Evolutionary conservation across 2,888 invertebrate species (phyloP), one percentile per base, ranked within the genome.

Genomic region (Yponomeuta evonymella): DNA sequence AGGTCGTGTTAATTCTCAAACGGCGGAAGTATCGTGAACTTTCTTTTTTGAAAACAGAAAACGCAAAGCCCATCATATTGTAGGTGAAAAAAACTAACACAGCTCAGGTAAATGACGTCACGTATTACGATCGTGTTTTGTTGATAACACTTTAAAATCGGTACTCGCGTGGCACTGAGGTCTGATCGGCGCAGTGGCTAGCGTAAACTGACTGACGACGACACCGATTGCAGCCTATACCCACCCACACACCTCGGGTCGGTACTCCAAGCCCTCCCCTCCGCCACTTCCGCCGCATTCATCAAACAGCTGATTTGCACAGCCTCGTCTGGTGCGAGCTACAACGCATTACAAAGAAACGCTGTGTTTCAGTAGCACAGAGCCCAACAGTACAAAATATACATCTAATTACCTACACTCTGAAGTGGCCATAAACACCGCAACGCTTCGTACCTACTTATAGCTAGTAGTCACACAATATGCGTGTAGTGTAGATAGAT

Each of bases 21-120:
- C 15, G 51, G 51, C 51, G 33, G 33, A 15, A 58, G 15, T 72
- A 71, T 71, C 69, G 73, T 67, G 51, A 65, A 70, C 74, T 63
- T 71, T 58, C 51, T 58, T 33, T 58, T 58, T 58, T 15, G 15
- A 58, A 58, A 1, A 58, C 12, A 15, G 12, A 0, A 58, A 58
- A 58, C 51, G 3, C 15, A 58, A 58, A 15, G 5, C 51, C 12
- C 1, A 58, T 15, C 62, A 51, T 30, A 30, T 51, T 69, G 15
- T 58, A 58, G 3, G 30, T 30, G 23, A 69, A 15, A 3, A 12
- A 3, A 12, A 58, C 51, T 58, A 58, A 58, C 51, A 58, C 15
- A 58, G 51, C 62, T 23, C 30, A 58, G 48, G 65, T 15, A 29
- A 69, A 12, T 30, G 58, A 62, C 62, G 12, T 69, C 29, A 69